phyloP scores from a whole-genome alignment of 2,797 vertebrate species.

The Catharus ustulatus region DNA sequence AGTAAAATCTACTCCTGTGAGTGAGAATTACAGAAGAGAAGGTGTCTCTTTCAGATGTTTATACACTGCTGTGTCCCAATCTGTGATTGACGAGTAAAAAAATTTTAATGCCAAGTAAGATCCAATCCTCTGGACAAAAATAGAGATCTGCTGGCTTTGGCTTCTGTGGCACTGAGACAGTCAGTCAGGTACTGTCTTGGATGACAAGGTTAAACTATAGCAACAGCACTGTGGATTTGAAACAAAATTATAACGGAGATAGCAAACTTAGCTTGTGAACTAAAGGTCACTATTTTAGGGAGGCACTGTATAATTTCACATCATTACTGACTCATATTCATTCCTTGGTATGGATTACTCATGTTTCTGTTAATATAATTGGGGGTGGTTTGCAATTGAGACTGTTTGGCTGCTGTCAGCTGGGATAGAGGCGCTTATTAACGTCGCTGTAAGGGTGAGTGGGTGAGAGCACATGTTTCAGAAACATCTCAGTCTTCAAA shows the following conservation, averaged over 20 bases:
- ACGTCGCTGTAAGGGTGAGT: background rate
- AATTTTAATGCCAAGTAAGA: background rate
- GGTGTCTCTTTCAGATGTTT: background rate
- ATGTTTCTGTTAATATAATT: constrained; percentile 63
- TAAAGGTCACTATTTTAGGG: constrained; percentile 44
- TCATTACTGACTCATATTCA: constrained; percentile 50
- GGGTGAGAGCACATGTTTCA: constrained; percentile 24
- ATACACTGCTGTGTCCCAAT: background rate
- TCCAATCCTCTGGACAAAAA: background rate
- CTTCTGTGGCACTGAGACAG: background rate
- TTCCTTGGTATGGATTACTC: constrained; percentile 57
- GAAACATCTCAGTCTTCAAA: constrained; percentile 32
- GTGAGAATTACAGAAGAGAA: background rate
- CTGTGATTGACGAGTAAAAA: background rate
- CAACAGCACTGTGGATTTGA: background rate
- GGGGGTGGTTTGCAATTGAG: constrained; percentile 56
- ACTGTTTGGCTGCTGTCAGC: constrained; percentile 64
- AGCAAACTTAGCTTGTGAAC: background rate
- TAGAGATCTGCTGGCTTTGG: background rate
- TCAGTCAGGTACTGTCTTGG: background rate
- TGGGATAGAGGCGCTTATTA: constrained; percentile 49
- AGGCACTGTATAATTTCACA: constrained; percentile 24
- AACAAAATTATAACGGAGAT: background rate
- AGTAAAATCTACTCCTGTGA: background rate
- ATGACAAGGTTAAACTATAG: background rate